A percentile compares a stretch with the other conserved stretches of the same genome.
Evolutionary conservation across 2,888 invertebrate genomes (phyloP).

Genomic region (Drosophila niveifrons): DNA sequence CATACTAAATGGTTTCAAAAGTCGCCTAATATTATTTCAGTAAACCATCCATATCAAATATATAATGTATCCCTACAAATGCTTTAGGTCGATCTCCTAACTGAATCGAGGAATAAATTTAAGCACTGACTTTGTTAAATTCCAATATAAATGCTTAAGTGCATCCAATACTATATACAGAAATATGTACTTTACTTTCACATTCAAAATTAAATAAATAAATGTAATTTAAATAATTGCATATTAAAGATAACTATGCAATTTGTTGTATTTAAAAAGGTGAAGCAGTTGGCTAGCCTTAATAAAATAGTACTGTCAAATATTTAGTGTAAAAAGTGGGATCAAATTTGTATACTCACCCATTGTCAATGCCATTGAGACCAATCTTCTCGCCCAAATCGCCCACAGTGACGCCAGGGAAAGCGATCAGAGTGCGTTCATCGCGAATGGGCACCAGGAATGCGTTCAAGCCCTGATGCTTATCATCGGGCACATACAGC

Average conservation of each 20-base stretch:
- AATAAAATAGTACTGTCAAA: no score
- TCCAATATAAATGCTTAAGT: no score
- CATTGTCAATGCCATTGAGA: conserved; percentile 97
- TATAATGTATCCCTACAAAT: no score
- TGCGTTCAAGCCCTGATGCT: conserved; percentile 93
- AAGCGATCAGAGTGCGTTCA: conserved; percentile 89
- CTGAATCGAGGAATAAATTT: no score
- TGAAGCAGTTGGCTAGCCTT: background rate
- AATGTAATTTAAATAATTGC: background rate
- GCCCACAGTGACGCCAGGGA: conserved; percentile 93
- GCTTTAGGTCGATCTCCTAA: no score
- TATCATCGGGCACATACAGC: conserved; percentile 91
- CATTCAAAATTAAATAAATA: background rate
- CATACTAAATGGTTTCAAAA: background rate
- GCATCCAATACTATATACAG: no score
- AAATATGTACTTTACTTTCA: background rate
- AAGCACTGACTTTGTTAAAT: no score
- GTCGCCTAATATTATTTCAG: background rate
- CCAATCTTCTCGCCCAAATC: conserved; percentile 97
- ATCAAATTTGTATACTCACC: conserved; percentile 86
- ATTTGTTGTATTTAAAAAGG: background rate
- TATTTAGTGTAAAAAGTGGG: no score
- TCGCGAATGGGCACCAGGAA: conserved; percentile 95
- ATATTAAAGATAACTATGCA: background rate
- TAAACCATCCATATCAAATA: background rate